Evolutionary conservation across 2,113 vertebrate species (phyloP).

Genomic region (Xerus inauris): DNA sequence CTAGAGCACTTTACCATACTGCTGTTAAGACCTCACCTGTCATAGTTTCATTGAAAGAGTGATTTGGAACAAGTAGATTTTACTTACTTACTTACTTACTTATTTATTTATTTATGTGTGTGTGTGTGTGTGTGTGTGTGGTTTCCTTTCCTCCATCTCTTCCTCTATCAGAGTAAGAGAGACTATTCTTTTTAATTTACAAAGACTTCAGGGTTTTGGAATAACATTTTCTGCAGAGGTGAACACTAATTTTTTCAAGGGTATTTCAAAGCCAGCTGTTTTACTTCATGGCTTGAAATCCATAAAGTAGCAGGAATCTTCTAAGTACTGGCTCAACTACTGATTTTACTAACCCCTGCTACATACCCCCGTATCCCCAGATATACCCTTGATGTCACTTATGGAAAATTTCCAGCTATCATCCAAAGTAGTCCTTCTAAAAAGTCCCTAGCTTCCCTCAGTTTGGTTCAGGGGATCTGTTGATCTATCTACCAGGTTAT

Average conservation of each 20-base stretch:
- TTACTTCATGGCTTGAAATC: not conserved
- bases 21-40: not conserved
- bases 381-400: not conserved
- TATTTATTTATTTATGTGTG: no score
- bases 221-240: not conserved
- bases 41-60: not conserved
- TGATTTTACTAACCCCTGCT: not conserved
- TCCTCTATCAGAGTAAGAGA: not conserved
- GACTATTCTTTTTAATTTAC: not conserved
- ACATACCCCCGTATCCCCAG: rapidly evolving
- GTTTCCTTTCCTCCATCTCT: not conserved
- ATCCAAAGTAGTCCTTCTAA: not conserved
- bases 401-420: not conserved
- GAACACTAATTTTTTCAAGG: not conserved
- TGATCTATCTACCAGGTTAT: not conserved
- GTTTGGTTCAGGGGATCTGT: not conserved
- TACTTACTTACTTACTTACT: no score
- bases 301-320: not conserved
- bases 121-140: not conserved
- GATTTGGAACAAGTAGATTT: not conserved
- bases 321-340: not conserved
- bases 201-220: not conserved
- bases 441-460: not conserved
- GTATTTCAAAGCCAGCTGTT: not conserved
- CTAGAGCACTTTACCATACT: no score